Evolutionary conservation across 2,888 invertebrate genomes (phyloP), one percentile per base, ranked within the genome.

Genomic region (Alviniconcha strummeri): DNA sequence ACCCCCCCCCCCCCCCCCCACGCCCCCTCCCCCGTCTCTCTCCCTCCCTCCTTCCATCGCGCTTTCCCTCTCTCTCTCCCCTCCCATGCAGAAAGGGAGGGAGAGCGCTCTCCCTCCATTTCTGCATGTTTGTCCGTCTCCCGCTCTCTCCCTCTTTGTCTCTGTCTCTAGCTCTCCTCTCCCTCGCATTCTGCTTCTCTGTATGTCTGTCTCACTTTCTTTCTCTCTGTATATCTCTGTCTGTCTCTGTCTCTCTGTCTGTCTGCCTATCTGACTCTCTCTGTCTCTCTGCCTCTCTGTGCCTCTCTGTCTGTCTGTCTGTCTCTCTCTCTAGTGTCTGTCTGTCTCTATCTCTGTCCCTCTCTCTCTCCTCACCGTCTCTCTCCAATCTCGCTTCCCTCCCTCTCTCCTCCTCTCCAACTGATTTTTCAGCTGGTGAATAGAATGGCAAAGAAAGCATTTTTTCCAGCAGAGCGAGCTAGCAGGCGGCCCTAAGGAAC

Each of bases 281-380:
- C n/a, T 71, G 56, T 77, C 1, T 77, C 15, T 77, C 15, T 75
- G 75, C 64, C 11, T 64, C 64, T 78, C 11, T 78, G 78, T 79
- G 79, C 64, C 36, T 52, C 64, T 36, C 64, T 36, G 79, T 8
- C 64, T 75, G 54, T 2, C 52, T 75, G 54, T 54, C 52, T 71
- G 4, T 71, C 15, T 71, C 15, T 71, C 15, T 71, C 15, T 71
- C 15, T n/a, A 1, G 1, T 69, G 1, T 7, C 17, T 17, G 5
- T 17, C 17, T 64, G 3, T 64, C 11, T 64, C 11, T 64, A 1
- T 64, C 11, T 17, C 11, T 64, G 3, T 64, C 11, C 4, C 15
- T 64, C 11, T 64, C 11, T 64, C 64, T 64, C 36, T 36, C 36
- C 36, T 3, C 36, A 36, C 64, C 64, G 64, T 64, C 11, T 64